Conservation (phyloP, 2,113 vertebrate species). For the Thunnus thynnus region DNA sequence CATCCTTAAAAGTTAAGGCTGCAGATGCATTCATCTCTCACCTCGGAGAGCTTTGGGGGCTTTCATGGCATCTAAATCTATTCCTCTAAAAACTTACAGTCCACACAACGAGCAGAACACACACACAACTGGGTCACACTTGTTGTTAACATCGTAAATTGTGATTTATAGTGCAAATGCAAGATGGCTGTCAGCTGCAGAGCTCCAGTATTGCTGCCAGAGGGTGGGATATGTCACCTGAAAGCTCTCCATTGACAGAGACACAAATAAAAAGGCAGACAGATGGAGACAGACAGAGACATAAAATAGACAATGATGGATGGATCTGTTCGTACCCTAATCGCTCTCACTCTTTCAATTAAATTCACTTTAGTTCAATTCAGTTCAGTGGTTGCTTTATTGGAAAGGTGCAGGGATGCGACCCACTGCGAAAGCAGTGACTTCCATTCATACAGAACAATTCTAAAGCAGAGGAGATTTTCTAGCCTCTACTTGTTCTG, state of each 20-base stretch:
- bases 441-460: constrained; percentile 4
- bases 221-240: constrained; percentile 17
- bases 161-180: background rate
- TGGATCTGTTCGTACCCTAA: constrained; percentile 12
- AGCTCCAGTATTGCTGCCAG: constrained; percentile 12
- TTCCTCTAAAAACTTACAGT: too few species aligned
- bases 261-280: constrained; percentile 20
- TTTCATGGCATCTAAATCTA: too few species aligned
- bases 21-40: too few species aligned
- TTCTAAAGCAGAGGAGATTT: background rate
- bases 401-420: background rate
- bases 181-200: background rate
- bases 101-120: too few species aligned
- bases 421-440: background rate
- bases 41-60: too few species aligned
- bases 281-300: constrained; percentile 29
- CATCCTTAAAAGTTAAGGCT: too few species aligned
- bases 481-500: background rate
- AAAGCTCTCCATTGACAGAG: background rate
- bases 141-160: background rate
- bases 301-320: constrained; percentile 22
- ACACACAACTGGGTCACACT: too few species aligned
- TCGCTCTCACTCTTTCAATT: background rate
- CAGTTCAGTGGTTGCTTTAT: background rate
- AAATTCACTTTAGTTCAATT: background rate